Evolutionary conservation across 2,797 vertebrate species (phyloP).

Genomic region (Hemibagrus guttatus): DNA sequence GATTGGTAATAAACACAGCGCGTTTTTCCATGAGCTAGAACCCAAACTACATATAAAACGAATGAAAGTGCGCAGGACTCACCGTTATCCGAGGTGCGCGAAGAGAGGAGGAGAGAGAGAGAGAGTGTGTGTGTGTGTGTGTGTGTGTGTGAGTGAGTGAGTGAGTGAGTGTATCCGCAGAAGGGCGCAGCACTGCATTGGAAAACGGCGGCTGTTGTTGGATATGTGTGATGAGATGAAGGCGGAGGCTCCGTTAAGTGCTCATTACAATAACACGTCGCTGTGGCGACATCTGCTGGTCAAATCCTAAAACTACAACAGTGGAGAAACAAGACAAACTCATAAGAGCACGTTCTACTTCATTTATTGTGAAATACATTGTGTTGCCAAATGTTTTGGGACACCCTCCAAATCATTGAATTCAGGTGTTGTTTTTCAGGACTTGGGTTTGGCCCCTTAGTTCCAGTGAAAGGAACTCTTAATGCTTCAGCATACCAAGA

Average conservation of each 20-base stretch:
- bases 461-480: too few species aligned
- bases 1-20: background rate
- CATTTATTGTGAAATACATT: background rate
- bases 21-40: background rate
- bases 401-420: too few species aligned
- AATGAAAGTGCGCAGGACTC: constrained; percentile 16
- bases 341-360: background rate
- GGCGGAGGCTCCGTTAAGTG: constrained; percentile 46
- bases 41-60: background rate
- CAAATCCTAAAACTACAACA: constrained; percentile 10
- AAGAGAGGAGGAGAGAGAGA: constrained; percentile 3
- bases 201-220: constrained; percentile 47
- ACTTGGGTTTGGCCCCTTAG: too few species aligned
- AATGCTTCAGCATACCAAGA: too few species aligned
- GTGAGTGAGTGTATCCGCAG: constrained; percentile 34
- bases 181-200: constrained; percentile 56
- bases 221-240: constrained; percentile 46
- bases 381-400: too few species aligned
- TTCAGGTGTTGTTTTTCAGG: too few species aligned
- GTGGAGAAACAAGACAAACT: background rate
- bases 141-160: background rate
- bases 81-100: constrained; percentile 37
- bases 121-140: constrained; percentile 6
- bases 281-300: constrained; percentile 50
- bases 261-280: background rate